Evolutionary conservation across 2,113 vertebrate genomes (phyloP).

Genomic region (Barnardius zonarius): DNA sequence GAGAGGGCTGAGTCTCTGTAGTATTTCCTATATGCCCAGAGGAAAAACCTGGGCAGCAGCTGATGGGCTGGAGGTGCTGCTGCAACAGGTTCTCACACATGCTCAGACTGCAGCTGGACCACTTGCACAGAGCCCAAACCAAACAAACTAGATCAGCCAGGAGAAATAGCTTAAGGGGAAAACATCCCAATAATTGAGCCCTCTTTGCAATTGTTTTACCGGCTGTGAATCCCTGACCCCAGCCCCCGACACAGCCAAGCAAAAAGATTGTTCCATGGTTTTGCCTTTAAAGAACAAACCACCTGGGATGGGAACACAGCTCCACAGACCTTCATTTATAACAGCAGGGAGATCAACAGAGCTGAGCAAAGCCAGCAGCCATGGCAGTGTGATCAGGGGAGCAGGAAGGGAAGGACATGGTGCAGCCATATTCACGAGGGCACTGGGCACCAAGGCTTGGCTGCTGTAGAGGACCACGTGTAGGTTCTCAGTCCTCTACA

Average conservation of each 20-base stretch:
- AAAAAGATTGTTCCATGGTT: background rate
- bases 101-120: background rate
- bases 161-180: conserved; percentile 16
- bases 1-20: background rate
- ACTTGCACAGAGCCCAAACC: background rate
- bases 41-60: background rate
- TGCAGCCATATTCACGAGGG: background rate
- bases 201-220: background rate
- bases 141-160: background rate
- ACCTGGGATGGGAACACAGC: background rate
- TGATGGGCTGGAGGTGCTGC: background rate
- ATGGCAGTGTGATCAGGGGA: fast-evolving
- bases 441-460: fast-evolving
- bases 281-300: background rate
- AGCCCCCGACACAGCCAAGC: background rate
- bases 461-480: background rate
- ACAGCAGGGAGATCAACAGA: background rate
- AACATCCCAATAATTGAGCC: background rate
- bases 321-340: background rate
- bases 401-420: background rate
- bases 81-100: background rate
- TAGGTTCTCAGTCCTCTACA: background rate
- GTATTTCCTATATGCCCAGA: background rate
- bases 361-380: background rate
- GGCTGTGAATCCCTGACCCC: background rate